phyloP scores from a whole-genome alignment of 2,888 invertebrate genomes.

The Drosophila antonietae region DNA sequence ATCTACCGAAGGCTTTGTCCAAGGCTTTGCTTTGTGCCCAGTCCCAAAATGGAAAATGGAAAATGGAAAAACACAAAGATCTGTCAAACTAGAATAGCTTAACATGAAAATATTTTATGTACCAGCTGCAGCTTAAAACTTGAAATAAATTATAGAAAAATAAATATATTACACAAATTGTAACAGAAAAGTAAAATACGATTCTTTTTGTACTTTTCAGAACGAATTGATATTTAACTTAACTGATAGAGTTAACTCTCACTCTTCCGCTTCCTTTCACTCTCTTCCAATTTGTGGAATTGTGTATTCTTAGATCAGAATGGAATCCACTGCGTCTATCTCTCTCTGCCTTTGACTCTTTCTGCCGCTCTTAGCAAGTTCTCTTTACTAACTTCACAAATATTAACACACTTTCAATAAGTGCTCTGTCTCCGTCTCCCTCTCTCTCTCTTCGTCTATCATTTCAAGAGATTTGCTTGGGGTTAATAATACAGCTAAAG shows the following conservation, averaged over 20 bases:
- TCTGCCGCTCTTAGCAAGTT: too few species aligned
- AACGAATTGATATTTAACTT: too few species aligned
- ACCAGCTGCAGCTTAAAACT: background rate
- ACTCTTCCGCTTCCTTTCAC: background rate
- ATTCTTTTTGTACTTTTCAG: too few species aligned
- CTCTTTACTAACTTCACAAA: background rate
- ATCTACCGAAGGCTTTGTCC: slow-evolving; percentile 23
- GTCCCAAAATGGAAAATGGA: background rate
- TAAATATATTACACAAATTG: background rate
- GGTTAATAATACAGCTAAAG: slow-evolving; percentile 7
- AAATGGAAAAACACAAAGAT: background rate
- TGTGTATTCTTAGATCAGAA: too few species aligned
- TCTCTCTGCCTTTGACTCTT: too few species aligned
- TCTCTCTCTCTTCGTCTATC: background rate
- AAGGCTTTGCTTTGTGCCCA: slow-evolving; percentile 26
- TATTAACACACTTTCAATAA: background rate
- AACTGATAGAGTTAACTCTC: too few species aligned
- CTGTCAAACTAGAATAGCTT: background rate
- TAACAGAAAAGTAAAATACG: too few species aligned
- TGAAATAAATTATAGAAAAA: background rate
- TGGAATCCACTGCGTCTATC: too few species aligned
- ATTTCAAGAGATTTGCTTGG: background rate
- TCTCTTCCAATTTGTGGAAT: too few species aligned
- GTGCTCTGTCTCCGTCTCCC: background rate
- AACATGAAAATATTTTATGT: background rate